These are phyloP conservation scores for Triplophysa yarkandensis DNA, from an alignment of 2,797 vertebrate genomes.

Conservation along the genomic window DNA sequence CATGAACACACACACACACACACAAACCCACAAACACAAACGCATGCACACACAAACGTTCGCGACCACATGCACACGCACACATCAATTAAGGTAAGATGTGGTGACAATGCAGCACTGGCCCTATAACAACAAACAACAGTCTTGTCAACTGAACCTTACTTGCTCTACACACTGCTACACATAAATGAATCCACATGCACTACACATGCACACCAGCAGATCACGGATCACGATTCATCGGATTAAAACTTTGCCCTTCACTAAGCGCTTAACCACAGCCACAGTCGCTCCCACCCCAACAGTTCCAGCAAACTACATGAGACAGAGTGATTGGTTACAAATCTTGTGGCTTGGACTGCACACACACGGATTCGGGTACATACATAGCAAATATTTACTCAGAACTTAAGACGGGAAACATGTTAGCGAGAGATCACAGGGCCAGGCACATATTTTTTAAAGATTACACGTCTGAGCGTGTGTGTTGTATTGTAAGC, in stretches of 20 bases:
- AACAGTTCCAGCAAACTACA: constrained; percentile 6
- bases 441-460: constrained; percentile 40
- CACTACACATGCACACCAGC: constrained; percentile 11
- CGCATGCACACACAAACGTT: background rate
- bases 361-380: constrained; percentile 5
- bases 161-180: background rate
- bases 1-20: background rate
- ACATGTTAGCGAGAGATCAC: constrained; percentile 37
- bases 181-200: background rate
- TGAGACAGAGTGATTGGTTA: constrained; percentile 9
- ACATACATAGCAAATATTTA: constrained; percentile 52
- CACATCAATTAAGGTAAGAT: background rate
- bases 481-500: constrained; percentile 54
- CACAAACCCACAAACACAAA: background rate
- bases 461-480: constrained; percentile 43
- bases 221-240: background rate
- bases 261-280: constrained; percentile 18
- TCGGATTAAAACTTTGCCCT: background rate
- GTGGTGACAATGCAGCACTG: background rate
- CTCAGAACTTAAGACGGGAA: constrained; percentile 39
- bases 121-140: background rate
- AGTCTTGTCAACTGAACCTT: background rate
- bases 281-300: background rate
- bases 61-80: background rate
- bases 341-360: constrained; percentile 41